These are phyloP conservation scores for Oreortyx pictus DNA, from an alignment of 2,797 vertebrate species.

Conservation along the genomic window DNA sequence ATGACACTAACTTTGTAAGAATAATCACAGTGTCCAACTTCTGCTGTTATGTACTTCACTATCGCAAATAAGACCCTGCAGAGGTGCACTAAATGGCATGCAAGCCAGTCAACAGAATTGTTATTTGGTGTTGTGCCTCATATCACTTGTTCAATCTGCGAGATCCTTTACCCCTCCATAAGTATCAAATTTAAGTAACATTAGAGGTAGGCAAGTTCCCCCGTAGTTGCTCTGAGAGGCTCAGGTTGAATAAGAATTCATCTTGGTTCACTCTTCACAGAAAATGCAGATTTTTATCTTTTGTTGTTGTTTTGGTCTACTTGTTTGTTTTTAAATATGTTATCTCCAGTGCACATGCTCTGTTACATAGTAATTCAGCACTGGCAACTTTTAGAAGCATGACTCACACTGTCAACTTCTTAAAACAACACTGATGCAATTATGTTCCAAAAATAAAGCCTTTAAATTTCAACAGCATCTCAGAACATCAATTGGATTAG, in stretches of 20 bases:
- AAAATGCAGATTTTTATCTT: background rate
- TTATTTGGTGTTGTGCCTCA: background rate
- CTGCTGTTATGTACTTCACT: background rate
- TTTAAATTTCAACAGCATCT: background rate
- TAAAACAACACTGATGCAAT: constrained; percentile 21
- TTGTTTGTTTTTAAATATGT: background rate
- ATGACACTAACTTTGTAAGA: background rate
- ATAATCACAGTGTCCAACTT: background rate
- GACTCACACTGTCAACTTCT: background rate
- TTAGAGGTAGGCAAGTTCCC: background rate
- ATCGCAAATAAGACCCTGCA: background rate
- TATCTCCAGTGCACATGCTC: background rate
- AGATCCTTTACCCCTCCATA: background rate
- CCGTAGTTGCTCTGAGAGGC: background rate
- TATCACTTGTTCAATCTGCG: background rate
- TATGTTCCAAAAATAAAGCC: constrained; percentile 29
- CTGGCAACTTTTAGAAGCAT: constrained; percentile 14
- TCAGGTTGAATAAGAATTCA: background rate
- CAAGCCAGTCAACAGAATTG: background rate
- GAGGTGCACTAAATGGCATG: background rate
- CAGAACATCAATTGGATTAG: background rate
- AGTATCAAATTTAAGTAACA: background rate
- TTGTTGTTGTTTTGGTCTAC: background rate
- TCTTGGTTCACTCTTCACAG: background rate
- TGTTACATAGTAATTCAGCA: constrained; percentile 14